phyloP scores from a whole-genome alignment of 2,113 vertebrate genomes.

The Poecilia latipinna region DNA sequence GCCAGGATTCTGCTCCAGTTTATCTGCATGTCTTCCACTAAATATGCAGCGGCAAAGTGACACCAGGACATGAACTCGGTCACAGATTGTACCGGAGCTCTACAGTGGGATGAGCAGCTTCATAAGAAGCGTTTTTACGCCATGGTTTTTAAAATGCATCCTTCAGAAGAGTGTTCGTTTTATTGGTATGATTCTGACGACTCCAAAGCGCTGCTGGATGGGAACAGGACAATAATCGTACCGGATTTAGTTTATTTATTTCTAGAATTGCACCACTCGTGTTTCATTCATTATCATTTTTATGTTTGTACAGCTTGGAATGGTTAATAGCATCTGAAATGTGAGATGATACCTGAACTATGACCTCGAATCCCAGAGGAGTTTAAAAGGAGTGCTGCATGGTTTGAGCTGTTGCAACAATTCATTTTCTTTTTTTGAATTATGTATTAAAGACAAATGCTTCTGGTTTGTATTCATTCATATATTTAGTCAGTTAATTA shows the following conservation, averaged over 20 bases:
- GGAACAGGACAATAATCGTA: neutral
- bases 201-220: neutral
- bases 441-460: too few species aligned
- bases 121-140: neutral
- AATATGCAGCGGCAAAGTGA: slow-evolving; percentile 23
- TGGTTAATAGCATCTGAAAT: too few species aligned
- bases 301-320: too few species aligned
- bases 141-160: neutral
- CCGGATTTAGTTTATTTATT: neutral
- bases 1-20: slow-evolving; percentile 32
- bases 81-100: neutral
- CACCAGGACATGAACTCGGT: slow-evolving; percentile 3
- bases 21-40: slow-evolving; percentile 21
- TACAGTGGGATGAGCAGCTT: neutral
- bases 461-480: too few species aligned
- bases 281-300: too few species aligned
- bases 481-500: too few species aligned
- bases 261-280: too few species aligned
- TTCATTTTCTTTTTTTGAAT: too few species aligned
- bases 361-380: too few species aligned
- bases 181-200: neutral
- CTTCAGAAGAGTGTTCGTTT: neutral
- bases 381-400: too few species aligned
- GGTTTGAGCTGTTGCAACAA: too few species aligned
- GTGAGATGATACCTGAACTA: too few species aligned